Evolutionary conservation across 2,888 invertebrate species (phyloP), one percentile per base, ranked within the genome.

Genomic region (Apodemia mormo): DNA sequence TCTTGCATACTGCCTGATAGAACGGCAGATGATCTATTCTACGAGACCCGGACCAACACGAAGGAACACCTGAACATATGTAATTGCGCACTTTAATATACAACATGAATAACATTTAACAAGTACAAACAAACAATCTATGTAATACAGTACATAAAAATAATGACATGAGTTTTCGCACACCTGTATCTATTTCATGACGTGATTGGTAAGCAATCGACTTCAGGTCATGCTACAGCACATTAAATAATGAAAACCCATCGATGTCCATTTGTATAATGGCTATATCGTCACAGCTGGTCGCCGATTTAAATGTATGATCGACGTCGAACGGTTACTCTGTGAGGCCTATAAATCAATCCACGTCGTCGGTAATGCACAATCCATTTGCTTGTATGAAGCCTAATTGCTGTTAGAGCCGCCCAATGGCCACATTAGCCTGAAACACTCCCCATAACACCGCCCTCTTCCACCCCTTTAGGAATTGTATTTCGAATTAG

Each of bases 371-470:
- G 81, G 87, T 91, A 92, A 92, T 91, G 91, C 89, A 89, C 89
- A 87, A 90, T 90, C 91, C 93, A 92, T 92, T 93, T 90, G 78
- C 80, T 86, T 85, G 84, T 85, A 85, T 88, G 89, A 88, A 86
- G 84, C 86, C 86, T 93, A 93, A 93, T 93, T 92, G 91, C 88
- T 84, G 87, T 88, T 86, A 89, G 91, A 90, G 81, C 91, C 92
- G 91, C 92, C 92, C 92, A 91, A 87, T 86, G 85, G 85, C 82
- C 89, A 85, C 90, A 90, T 92, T 91, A 90, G 84, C 84, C 85
- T 85, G 86, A 85, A 85, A 82, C 81, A 82, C 79, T 81, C 82
- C 81, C 82, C 82, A 80, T 54, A 75, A 78, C 82, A 79, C 83
- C 85, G 61, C 33, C 82, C 80, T 82, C 82, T 81, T 75, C 76